Percentiles rank a stretch among this genome's conserved stretches.
These are phyloP conservation scores for Xiphydria camelus DNA, from an alignment of 2,888 invertebrate genomes.

Conservation along the genomic window DNA sequence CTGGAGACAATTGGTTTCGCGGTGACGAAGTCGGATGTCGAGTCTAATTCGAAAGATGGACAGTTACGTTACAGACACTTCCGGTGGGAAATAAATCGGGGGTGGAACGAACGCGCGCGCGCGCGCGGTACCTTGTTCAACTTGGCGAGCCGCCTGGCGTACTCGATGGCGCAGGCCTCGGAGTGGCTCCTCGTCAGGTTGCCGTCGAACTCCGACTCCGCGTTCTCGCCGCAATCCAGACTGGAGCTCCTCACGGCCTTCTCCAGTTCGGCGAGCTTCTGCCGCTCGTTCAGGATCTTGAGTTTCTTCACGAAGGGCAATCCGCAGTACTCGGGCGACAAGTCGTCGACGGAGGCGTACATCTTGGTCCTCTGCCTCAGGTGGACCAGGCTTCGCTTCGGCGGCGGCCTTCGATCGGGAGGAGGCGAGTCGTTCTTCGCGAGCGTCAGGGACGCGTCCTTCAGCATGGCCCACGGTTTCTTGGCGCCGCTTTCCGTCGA, in stretches of 20 bases:
- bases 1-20: slow-evolving; percentile 59
- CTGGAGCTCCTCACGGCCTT: slow-evolving; percentile 80
- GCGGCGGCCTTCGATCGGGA: slow-evolving; percentile 30
- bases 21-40: slow-evolving; percentile 6
- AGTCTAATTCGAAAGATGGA: no score
- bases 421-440: slow-evolving; percentile 37
- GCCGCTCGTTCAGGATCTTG: slow-evolving; percentile 85
- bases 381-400: slow-evolving; percentile 44
- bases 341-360: slow-evolving; percentile 82
- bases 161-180: slow-evolving; percentile 78
- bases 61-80: no score
- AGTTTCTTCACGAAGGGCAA: slow-evolving; percentile 86
- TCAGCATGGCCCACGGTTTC: slow-evolving; percentile 77
- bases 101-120: no score
- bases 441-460: slow-evolving; percentile 64
- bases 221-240: slow-evolving; percentile 72
- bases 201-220: slow-evolving; percentile 62
- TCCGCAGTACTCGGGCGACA: slow-evolving; percentile 85
- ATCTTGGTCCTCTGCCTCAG: slow-evolving; percentile 62
- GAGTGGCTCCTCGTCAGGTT: slow-evolving; percentile 77
- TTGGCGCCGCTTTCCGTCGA: slow-evolving; percentile 50
- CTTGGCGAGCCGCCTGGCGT: slow-evolving; percentile 52
- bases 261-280: slow-evolving; percentile 82
- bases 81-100: no score
- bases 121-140: slow-evolving; percentile 48